Percentiles rank a stretch among this genome's conserved stretches.
These are phyloP conservation scores for Netelia virgata DNA, from an alignment of 2,888 invertebrate genomes.

Conservation along the genomic window DNA sequence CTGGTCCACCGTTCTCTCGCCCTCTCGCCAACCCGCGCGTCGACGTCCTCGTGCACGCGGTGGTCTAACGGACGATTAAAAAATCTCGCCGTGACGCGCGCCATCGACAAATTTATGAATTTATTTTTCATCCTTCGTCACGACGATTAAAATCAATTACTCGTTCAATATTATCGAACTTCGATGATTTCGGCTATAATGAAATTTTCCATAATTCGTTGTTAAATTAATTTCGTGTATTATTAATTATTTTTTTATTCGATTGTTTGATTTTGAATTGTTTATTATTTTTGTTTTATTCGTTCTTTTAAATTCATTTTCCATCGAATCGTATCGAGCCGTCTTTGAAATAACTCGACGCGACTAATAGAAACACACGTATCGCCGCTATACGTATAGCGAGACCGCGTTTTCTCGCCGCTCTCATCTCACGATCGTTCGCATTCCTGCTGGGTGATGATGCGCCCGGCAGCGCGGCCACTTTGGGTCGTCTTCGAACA, in stretches of 20 bases:
- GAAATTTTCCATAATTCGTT: neutral
- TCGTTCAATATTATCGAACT: no score
- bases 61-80: slow-evolving; percentile 26
- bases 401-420: neutral
- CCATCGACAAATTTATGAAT: neutral
- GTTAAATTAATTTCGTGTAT: no score
- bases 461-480: slow-evolving; percentile 52
- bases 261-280: neutral
- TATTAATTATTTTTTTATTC: neutral
- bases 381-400: neutral
- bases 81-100: neutral
- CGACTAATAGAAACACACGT: neutral
- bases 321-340: neutral
- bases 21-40: slow-evolving; percentile 2
- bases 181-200: no score
- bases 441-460: slow-evolving; percentile 64
- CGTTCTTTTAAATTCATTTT: slow-evolving; percentile 19
- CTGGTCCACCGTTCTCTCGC: slow-evolving; percentile 13
- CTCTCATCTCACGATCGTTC: slow-evolving; percentile 54
- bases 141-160: no score
- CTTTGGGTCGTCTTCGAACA: slow-evolving; percentile 44
- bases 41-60: slow-evolving; percentile 38
- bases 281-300: neutral
- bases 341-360: slow-evolving; percentile 31
- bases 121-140: neutral